Evolutionary conservation across 2,888 invertebrate species (phyloP), one percentile per base, ranked within the genome.

Genomic region (Tipula confusa): DNA sequence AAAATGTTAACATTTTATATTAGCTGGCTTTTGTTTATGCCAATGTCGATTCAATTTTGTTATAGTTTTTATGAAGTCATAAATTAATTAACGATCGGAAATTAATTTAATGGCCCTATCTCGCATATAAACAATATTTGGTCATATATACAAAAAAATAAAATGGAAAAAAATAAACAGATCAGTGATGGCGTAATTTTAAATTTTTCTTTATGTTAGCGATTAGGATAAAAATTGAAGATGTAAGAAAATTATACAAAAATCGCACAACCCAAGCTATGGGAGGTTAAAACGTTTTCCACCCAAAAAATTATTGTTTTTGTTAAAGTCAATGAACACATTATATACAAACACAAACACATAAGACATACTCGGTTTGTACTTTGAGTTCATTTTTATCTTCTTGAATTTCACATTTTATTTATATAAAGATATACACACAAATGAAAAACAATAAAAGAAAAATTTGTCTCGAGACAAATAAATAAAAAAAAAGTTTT

Each of bases 391-490:
- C 24, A 9, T 64, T 64, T 64, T 64, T 24, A 11, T 64, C 24
- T 64, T 64, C 24, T 64, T 11, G 24, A 64, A 24, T 64, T 64
- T 24, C 64, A 24, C 18, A n/a, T n/a, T n/a, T 64, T 11, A 64
- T 64, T 24, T 18, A 64, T 64, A 24, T 64, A 64, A 2, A n/a
- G n/a, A 43, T 2, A 43, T 11, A 64, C 64, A 64, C 9, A 64
- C 64, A 18, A 9, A 24, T 24, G 24, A 64, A 64, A 64, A 64
- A 64, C 64, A 64, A 64, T 64, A 24, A 64, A 64, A 64, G 24
- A 64, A 64, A 64, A 64, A 64, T 64, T 64, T 64, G 64, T 64
- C 64, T 64, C 64, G 64, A 64, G 64, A 64, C 24, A 64, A 64
- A 64, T 18, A 64, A 64, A 64, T 48, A 48, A 48, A 48, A 48